Evolutionary conservation across 2,888 invertebrate species (phyloP), one percentile per base, ranked within the genome.

Genomic region (Nomada lathburiana): DNA sequence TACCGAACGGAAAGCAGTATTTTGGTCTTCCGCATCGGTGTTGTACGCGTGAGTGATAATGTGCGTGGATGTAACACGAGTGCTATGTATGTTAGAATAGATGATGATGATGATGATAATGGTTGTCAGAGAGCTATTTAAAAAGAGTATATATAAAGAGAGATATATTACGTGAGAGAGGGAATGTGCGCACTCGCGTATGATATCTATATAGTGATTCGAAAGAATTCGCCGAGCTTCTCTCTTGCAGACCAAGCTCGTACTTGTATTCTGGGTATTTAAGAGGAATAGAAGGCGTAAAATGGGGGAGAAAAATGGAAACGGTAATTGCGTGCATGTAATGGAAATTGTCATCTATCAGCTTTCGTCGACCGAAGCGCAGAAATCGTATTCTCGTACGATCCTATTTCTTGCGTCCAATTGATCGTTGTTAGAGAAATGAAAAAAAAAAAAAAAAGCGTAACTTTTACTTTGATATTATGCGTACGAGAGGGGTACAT

Each of bases 21-120:
- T 88, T 85, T 91, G 86, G 92, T 91, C 91, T 92, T 91, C 91
- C 89, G 87, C 86, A 88, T 82, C 76, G 83, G 78, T 79, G 85
- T 81, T 83, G 60, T 82, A 80, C 60, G 76, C 69, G 73, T 67
- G 72, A 63, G 63, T 69, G 68, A 80, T 20, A 75, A 63, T 71
- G 44, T 42, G 71, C 64, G 65, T 77, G 71, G 67, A 74, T 81
- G 83, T 74, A 70, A 64, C 73, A 23, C 57, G 57, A 60, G 67
- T 80, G 75, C 73, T 69, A 62, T 76, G 71, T 80, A 57, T 68
- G 63, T 23, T 18, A 44, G 68, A 68, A 44, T 62, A 65, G 26
- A 47, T 20, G 18, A 20, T 53, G 26, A 47, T 20, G 18, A 20
- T 53, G 36, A 59, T 69, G n/a, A 59, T 3, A 55, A 69, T 64